Conservation (phyloP, 1,140 invertebrate species). For the Lepidostoma basale region DNA sequence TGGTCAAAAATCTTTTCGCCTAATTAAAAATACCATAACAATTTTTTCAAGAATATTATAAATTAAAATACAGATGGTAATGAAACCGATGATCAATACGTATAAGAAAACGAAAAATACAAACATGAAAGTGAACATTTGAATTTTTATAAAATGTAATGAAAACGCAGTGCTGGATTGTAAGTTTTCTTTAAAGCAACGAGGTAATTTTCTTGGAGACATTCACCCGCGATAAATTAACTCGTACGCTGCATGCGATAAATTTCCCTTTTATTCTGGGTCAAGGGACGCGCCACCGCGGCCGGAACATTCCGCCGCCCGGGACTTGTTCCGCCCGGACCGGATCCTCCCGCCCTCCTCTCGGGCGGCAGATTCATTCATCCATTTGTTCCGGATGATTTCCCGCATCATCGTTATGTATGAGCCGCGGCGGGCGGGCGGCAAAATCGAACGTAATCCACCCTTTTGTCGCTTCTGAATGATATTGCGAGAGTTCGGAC, state of each 20-base stretch:
- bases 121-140: no score
- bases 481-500: background rate
- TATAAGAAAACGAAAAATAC: no score
- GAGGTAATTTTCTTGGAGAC: conserved; percentile 6
- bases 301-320: conserved; percentile 30
- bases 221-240: conserved; percentile 31
- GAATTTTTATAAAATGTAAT: background rate
- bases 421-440: conserved; percentile 1
- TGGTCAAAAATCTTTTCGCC: no score
- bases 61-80: no score
- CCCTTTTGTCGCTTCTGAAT: background rate
- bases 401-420: conserved; percentile 43
- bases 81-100: no score
- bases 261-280: conserved; percentile 40
- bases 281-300: conserved; percentile 32
- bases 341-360: conserved; percentile 18
- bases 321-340: conserved; percentile 8
- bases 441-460: conserved; percentile 13
- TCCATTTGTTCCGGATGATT: conserved; percentile 45
- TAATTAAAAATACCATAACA: no score
- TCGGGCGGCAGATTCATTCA: conserved; percentile 36
- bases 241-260: conserved; percentile 34
- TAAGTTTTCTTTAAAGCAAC: background rate
- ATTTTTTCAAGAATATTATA: no score
- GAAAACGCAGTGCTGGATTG: background rate